These are phyloP conservation scores for Emydura subglobosa DNA, from an alignment of 2,113 vertebrate species.

Conservation along the genomic window DNA sequence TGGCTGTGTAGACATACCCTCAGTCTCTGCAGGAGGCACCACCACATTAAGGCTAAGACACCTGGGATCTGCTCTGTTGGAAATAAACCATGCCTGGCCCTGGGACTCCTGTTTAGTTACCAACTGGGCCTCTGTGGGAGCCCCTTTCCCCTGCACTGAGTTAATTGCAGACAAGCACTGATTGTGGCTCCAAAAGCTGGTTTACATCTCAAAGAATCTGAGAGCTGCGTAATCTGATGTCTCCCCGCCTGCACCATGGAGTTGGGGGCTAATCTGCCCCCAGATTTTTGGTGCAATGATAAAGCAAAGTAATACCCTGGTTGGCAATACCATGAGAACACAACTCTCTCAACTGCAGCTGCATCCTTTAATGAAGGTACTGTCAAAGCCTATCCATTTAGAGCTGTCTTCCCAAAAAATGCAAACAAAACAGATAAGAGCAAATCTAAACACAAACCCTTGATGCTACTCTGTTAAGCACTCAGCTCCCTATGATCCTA, in stretches of 20 bases:
- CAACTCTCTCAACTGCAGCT: neutral
- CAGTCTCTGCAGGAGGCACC: fast-evolving
- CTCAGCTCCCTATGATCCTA: neutral
- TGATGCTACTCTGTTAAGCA: neutral
- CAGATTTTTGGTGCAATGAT: neutral
- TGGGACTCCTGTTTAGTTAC: neutral
- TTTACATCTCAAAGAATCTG: slow-evolving; percentile 66
- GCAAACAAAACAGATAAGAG: neutral
- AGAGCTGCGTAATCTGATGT: neutral
- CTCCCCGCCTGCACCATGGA: neutral
- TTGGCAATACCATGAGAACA: neutral
- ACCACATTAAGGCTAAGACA: neutral
- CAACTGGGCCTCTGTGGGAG: neutral
- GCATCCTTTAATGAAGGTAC: slow-evolving; percentile 6
- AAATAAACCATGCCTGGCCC: neutral
- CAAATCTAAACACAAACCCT: neutral
- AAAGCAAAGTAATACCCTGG: neutral
- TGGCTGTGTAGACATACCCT: too few relatives aligned
- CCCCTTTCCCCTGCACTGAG: fast-evolving
- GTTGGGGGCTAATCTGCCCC: neutral
- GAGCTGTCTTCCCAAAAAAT: neutral
- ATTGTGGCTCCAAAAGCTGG: slow-evolving; percentile 26
- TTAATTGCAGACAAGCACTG: neutral
- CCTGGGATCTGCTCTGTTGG: fast-evolving
- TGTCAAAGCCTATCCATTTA: neutral